These are phyloP conservation scores for Trachelipus rathkii DNA, from an alignment of 1,140 invertebrate species.

Conservation along the genomic window DNA sequence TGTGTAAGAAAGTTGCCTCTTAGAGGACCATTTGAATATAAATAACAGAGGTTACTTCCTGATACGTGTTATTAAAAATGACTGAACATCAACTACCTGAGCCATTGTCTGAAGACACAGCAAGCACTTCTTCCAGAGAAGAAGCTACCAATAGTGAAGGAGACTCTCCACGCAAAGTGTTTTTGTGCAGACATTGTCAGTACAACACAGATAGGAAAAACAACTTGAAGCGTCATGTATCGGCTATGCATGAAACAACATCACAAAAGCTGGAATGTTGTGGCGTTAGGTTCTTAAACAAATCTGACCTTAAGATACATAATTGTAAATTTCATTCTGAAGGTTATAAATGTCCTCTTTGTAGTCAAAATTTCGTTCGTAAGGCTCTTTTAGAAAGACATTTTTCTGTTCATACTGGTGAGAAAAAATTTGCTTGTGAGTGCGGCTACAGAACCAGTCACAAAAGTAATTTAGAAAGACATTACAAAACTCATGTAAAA, in stretches of 20 bases:
- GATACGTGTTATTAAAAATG: no score
- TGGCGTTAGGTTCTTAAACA: slow-evolving; percentile 51
- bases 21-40: background rate
- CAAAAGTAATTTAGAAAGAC: slow-evolving; percentile 56
- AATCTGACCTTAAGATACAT: slow-evolving; percentile 53
- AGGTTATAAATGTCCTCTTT: slow-evolving; percentile 53
- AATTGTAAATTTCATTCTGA: slow-evolving; percentile 51
- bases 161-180: background rate
- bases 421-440: slow-evolving; percentile 53
- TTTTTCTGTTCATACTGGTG: slow-evolving; percentile 52
- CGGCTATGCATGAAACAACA: slow-evolving; percentile 54
- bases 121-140: background rate
- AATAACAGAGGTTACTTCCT: no score
- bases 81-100: no score
- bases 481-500: slow-evolving; percentile 37
- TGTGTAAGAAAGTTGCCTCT: background rate
- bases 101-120: background rate
- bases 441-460: slow-evolving; percentile 56
- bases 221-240: slow-evolving; percentile 54
- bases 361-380: slow-evolving; percentile 53
- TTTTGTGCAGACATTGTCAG: slow-evolving; percentile 49
- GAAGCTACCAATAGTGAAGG: background rate
- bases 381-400: slow-evolving; percentile 56
- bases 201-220: slow-evolving; percentile 55
- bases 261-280: slow-evolving; percentile 53